Conservation (phyloP, 1,140 invertebrate species). For the Marisa cornuarietis region DNA sequence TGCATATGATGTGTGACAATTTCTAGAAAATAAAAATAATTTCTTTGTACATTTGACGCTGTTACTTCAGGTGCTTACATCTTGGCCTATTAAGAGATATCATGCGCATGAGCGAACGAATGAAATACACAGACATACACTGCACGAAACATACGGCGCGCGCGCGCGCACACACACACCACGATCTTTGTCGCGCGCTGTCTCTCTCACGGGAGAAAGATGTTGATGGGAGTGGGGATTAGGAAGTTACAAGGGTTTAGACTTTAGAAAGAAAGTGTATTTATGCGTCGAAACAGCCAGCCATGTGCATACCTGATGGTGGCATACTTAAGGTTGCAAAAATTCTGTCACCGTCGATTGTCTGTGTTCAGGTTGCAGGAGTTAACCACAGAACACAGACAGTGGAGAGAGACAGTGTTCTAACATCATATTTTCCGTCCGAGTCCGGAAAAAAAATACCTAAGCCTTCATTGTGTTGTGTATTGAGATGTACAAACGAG, state of each 20-base stretch:
- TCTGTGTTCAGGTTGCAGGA: not conserved
- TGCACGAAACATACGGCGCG: not conserved
- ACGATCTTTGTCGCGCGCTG: too few relatives aligned
- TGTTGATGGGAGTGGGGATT: too few relatives aligned
- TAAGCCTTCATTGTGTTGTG: too few relatives aligned
- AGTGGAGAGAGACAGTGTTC: not conserved
- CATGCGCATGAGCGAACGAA: not conserved
- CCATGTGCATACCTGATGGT: not conserved
- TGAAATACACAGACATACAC: not conserved
- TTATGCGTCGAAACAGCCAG: not conserved
- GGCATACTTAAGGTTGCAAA: not conserved
- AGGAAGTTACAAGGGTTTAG: not conserved
- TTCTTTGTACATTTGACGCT: not conserved
- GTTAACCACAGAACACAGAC: not conserved
- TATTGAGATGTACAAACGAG: too few relatives aligned
- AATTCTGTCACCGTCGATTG: not conserved
- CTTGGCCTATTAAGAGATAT: not conserved
- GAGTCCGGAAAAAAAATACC: too few relatives aligned
- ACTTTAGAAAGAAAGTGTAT: not conserved
- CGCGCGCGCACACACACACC: not conserved
- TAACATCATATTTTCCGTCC: not conserved
- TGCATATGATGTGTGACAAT: conserved; percentile 7
- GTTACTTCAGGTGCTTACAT: not conserved
- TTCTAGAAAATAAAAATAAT: not conserved
- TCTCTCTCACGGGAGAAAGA: not conserved